Percentiles rank a stretch among this genome's conserved stretches.
These are phyloP conservation scores for Orius insidiosus DNA, from an alignment of 1,140 invertebrate genomes.

Conservation along the genomic window DNA sequence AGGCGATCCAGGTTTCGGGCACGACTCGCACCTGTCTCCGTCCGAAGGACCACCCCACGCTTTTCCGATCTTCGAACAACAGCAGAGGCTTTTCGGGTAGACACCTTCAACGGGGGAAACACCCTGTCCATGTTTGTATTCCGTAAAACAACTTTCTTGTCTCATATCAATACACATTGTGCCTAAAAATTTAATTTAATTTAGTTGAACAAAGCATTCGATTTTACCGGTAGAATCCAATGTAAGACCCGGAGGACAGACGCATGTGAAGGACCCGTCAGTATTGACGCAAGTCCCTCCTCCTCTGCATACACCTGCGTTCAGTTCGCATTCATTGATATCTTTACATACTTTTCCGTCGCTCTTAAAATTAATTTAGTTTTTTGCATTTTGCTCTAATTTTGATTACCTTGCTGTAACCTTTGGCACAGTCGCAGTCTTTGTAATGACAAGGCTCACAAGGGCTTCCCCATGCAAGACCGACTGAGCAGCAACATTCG, in stretches of 20 bases:
- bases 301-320: slow-evolving; percentile 35
- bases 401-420: slow-evolving; percentile 46
- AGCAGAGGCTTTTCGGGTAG: slow-evolving; percentile 57
- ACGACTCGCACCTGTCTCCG: slow-evolving; percentile 50
- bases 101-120: slow-evolving; percentile 42
- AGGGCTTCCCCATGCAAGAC: slow-evolving; percentile 78
- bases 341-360: slow-evolving; percentile 61
- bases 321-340: slow-evolving; percentile 57
- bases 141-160: slow-evolving; percentile 59
- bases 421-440: slow-evolving; percentile 49
- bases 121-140: slow-evolving; percentile 43
- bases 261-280: slow-evolving; percentile 55
- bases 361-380: slow-evolving; percentile 24
- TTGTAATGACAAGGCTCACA: slow-evolving; percentile 55
- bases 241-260: slow-evolving; percentile 48
- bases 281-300: slow-evolving; percentile 48
- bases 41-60: slow-evolving; percentile 55
- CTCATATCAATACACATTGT: slow-evolving; percentile 62
- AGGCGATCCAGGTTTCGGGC: slow-evolving; percentile 49
- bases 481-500: slow-evolving; percentile 80
- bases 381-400: slow-evolving; percentile 39
- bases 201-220: too few relatives aligned
- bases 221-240: slow-evolving; percentile 41
- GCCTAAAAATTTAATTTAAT: slow-evolving; percentile 28
- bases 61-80: slow-evolving; percentile 57